Percentiles rank a stretch among this genome's conserved stretches.
These are phyloP conservation scores for Aviceda subcristata DNA, from an alignment of 2,113 vertebrate genomes.

Conservation along the genomic window DNA sequence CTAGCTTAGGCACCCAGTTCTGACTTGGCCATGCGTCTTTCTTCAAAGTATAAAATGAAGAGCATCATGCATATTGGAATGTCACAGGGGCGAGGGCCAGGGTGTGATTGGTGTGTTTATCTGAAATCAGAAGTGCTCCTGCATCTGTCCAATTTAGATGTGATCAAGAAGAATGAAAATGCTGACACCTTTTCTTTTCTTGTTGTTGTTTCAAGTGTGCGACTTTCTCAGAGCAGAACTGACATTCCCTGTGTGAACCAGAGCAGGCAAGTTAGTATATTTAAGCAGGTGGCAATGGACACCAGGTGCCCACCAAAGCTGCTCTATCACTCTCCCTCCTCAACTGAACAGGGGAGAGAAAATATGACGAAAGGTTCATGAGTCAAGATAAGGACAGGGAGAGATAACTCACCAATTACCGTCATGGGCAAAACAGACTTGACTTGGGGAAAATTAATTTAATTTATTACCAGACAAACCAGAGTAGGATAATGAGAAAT, in stretches of 20 bases:
- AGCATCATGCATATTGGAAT: not conserved
- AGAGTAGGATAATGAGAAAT: not conserved
- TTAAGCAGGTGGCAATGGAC: not conserved
- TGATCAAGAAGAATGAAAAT: not conserved
- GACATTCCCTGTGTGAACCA: not conserved
- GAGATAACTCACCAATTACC: not conserved
- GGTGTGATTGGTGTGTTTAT: not conserved
- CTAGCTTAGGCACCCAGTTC: not conserved
- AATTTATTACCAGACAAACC: not conserved
- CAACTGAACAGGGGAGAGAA: not conserved
- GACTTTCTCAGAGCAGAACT: not conserved
- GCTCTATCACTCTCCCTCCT: not conserved
- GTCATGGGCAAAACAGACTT: not conserved
- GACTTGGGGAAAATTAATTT: not conserved
- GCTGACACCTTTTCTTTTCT: not conserved
- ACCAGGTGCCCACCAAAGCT: not conserved
- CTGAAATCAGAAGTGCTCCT: not conserved
- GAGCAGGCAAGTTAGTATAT: not conserved
- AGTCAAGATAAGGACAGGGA: not conserved
- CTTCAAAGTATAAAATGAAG: not conserved
- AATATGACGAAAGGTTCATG: not conserved
- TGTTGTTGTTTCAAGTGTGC: not conserved
- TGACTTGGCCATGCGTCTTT: accelerated
- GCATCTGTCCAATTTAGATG: accelerated
- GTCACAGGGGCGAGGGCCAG: not conserved